phyloP scores from a whole-genome alignment of 2,797 vertebrate species.

The Tachyglossus aculeatus region DNA sequence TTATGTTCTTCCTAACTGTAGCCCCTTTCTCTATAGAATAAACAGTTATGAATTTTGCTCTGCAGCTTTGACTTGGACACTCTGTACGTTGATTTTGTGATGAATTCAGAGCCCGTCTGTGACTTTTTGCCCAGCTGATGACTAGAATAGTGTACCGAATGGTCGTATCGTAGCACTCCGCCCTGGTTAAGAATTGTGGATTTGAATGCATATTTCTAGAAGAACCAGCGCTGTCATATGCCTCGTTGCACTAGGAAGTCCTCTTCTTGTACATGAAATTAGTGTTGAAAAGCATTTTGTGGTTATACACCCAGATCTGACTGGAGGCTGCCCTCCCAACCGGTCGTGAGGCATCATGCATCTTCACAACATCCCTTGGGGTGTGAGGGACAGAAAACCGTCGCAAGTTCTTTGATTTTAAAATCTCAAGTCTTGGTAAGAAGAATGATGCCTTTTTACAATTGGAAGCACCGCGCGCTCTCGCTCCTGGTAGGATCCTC shows the following conservation, averaged over 20 bases:
- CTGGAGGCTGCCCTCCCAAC: background rate
- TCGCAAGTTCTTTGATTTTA: no score
- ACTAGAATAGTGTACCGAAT: background rate
- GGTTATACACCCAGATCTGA: background rate
- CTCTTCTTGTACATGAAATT: background rate
- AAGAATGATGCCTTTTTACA: no score
- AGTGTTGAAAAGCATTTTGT: background rate
- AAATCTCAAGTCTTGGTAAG: no score
- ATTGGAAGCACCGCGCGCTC: no score
- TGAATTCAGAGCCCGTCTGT: rapidly evolving
- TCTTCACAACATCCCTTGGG: no score
- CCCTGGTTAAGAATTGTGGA: background rate
- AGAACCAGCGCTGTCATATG: background rate
- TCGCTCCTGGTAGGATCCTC: background rate
- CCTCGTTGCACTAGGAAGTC: background rate
- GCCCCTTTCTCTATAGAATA: constrained; percentile 5
- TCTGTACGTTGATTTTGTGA: background rate
- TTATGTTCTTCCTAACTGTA: background rate
- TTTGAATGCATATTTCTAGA: background rate
- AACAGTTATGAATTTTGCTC: background rate
- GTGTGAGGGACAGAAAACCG: no score
- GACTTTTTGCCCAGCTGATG: background rate
- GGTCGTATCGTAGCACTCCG: background rate
- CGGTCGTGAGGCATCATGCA: background rate
- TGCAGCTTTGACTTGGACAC: background rate